Percentiles rank a stretch among this genome's conserved stretches.
Evolutionary conservation across 2,113 vertebrate genomes (phyloP).

Genomic region (Choloepus hoffmanni): DNA sequence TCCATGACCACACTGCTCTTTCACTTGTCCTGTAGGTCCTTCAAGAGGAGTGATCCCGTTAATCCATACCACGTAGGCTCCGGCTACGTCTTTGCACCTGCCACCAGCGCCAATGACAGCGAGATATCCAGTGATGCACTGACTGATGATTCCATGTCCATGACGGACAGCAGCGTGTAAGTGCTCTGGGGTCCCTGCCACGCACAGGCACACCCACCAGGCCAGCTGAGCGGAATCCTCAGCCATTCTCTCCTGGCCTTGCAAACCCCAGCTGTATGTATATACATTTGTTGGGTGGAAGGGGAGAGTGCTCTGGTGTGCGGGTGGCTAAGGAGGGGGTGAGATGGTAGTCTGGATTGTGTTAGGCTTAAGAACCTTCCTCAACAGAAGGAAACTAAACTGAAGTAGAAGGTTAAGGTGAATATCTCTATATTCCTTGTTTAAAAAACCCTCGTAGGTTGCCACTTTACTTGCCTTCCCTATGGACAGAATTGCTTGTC

Average conservation of each 20-base stretch:
- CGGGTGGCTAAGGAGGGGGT: background rate
- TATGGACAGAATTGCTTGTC: background rate
- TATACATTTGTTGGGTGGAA: background rate
- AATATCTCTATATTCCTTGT: background rate
- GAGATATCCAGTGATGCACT: slow-evolving; percentile 97
- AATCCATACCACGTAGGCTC: slow-evolving; percentile 92
- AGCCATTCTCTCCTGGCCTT: background rate
- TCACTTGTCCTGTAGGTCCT: slow-evolving; percentile 87
- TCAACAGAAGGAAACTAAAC: background rate
- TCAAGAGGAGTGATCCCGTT: slow-evolving; percentile 91
- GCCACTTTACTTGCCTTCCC: background rate
- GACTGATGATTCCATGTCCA: slow-evolving; percentile 96
- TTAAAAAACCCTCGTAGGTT: background rate
- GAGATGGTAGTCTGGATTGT: background rate
- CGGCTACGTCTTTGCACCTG: slow-evolving; percentile 94
- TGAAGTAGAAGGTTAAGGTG: background rate
- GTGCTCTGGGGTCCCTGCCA: slow-evolving; percentile 66
- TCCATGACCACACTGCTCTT: background rate
- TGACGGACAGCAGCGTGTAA: slow-evolving; percentile 99
- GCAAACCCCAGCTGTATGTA: background rate
- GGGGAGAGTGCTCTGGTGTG: background rate
- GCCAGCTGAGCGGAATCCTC: background rate
- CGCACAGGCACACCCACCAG: fast-evolving
- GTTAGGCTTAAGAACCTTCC: background rate
- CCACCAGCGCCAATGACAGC: slow-evolving; percentile 97